phyloP scores from a whole-genome alignment of 2,113 vertebrate genomes.

The Tyrannus savana region DNA sequence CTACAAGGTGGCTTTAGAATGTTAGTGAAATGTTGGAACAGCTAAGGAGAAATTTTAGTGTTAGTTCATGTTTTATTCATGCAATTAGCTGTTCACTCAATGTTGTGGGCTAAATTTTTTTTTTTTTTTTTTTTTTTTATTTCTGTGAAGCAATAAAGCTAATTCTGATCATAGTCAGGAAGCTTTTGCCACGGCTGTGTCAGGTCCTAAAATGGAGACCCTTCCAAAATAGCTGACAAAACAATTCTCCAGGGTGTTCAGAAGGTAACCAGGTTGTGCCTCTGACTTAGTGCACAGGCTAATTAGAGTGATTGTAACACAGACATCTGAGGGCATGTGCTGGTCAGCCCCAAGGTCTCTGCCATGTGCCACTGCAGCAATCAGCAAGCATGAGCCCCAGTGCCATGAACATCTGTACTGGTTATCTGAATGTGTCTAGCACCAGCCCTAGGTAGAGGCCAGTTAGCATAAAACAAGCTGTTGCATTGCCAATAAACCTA shows the following conservation, averaged over 20 bases:
- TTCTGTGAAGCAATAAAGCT: neutral
- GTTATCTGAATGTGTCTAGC: neutral
- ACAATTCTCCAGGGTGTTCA: neutral
- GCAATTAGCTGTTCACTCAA: neutral
- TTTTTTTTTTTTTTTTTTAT: neutral
- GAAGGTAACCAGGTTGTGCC: rapidly evolving
- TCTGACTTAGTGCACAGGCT: neutral
- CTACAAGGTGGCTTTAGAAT: neutral
- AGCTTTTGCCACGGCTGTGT: neutral
- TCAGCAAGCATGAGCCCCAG: neutral
- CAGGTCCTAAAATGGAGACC: neutral
- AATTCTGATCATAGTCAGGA: neutral
- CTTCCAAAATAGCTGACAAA: neutral
- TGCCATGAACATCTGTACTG: too few relatives aligned
- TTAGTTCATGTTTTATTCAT: neutral
- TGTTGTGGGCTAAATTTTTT: neutral
- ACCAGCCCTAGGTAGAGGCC: neutral
- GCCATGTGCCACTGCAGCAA: rapidly evolving
- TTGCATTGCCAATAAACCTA: neutral
- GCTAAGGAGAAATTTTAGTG: neutral
- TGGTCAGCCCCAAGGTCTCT: neutral
- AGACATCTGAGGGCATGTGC: too few relatives aligned
- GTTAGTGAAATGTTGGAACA: neutral
- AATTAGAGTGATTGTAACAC: neutral
- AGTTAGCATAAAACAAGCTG: neutral